phyloP scores from a whole-genome alignment of 2,888 invertebrate genomes.

The Pocota personata region DNA sequence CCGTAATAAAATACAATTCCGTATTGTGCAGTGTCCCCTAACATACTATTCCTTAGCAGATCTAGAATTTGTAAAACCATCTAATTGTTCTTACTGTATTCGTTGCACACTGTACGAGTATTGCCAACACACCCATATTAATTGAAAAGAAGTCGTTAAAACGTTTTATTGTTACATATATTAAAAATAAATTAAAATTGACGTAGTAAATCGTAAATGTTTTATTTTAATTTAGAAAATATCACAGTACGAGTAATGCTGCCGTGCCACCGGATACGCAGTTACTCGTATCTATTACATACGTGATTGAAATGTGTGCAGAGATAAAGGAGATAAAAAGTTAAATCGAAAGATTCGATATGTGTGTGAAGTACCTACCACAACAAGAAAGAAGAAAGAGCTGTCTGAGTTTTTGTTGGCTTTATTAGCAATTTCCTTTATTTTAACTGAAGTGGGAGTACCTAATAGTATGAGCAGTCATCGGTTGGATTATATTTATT shows the following conservation, averaged over 20 bases:
- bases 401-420: background rate
- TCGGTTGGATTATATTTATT: background rate
- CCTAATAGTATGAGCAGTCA: background rate
- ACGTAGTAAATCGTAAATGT: too few relatives aligned
- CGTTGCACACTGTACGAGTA: too few relatives aligned
- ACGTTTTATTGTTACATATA: too few relatives aligned
- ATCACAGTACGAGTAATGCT: background rate
- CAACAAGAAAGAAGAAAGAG: background rate
- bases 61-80: too few relatives aligned
- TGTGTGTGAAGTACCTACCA: background rate
- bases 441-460: background rate
- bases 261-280: background rate
- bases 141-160: too few relatives aligned
- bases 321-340: background rate
- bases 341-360: background rate
- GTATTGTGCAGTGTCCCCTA: too few relatives aligned
- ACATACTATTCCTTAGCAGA: too few relatives aligned
- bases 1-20: too few relatives aligned
- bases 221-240: background rate
- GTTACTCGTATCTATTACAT: too few relatives aligned
- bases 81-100: too few relatives aligned
- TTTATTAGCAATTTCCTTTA: background rate
- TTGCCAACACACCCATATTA: too few relatives aligned
- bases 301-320: background rate
- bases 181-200: too few relatives aligned